These are phyloP conservation scores for Ceratina australensis DNA, from an alignment of 1,140 invertebrate genomes.

Conservation along the genomic window DNA sequence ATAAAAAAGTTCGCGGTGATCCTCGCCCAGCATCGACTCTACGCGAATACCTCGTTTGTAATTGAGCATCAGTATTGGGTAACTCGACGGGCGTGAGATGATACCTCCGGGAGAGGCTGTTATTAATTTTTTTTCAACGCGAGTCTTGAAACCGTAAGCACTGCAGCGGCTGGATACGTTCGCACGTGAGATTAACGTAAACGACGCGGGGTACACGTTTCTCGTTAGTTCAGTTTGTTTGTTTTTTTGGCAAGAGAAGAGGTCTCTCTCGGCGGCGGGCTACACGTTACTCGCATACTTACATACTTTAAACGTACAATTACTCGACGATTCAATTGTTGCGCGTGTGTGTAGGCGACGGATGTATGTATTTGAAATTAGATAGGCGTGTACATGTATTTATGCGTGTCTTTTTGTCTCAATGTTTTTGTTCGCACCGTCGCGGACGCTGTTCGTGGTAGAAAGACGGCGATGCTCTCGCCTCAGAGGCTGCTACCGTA, in stretches of 20 bases:
- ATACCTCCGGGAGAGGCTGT: neutral
- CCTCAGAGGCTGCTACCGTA: conserved; percentile 85
- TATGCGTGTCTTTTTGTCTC: conserved; percentile 35
- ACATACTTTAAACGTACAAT: conserved; percentile 12
- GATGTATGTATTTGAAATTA: conserved; percentile 19
- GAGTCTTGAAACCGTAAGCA: conserved; percentile 11
- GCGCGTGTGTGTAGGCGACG: conserved; percentile 17
- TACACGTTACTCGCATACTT: conserved; percentile 45
- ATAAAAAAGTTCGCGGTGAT: neutral
- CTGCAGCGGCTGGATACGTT: neutral
- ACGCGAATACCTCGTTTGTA: neutral
- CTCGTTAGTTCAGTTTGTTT: neutral
- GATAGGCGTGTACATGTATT: conserved; percentile 19
- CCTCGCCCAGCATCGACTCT: neutral
- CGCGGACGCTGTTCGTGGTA: conserved; percentile 26
- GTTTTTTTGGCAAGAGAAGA: conserved; percentile 35
- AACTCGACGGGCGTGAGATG: neutral
- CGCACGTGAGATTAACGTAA: conserved; percentile 7
- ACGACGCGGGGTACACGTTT: neutral
- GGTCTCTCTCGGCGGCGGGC: conserved; percentile 23
- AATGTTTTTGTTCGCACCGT: neutral
- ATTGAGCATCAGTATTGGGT: neutral
- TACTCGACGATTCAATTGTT: neutral
- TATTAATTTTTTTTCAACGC: neutral
- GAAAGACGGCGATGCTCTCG: conserved; percentile 68